phyloP scores from a whole-genome alignment of 1,140 invertebrate species.

The Oryctes rhinoceros region DNA sequence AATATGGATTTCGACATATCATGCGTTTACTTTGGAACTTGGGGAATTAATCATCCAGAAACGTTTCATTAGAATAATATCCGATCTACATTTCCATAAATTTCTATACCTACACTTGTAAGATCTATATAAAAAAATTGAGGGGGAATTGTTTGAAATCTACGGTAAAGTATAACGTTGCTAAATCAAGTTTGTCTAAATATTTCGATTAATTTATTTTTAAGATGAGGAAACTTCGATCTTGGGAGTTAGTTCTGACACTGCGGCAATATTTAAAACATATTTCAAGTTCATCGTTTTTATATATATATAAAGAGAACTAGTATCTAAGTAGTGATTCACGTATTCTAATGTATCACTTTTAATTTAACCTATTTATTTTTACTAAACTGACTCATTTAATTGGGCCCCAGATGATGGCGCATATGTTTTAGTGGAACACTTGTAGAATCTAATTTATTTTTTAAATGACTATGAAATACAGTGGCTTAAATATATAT shows the following conservation, averaged over 20 bases:
- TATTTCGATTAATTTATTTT: constrained; percentile 8
- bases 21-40: not conserved
- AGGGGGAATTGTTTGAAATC: not conserved
- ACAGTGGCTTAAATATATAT: not conserved
- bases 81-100: not conserved
- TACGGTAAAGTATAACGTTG: not conserved
- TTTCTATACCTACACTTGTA: not conserved
- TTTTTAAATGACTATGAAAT: constrained; percentile 12
- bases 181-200: constrained; percentile 15
- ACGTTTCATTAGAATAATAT: not conserved
- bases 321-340: constrained; percentile 9
- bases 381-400: constrained; percentile 22
- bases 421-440: not conserved
- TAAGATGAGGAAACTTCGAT: not conserved
- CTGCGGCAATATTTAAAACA: constrained; percentile 1
- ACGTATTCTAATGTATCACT: not conserved
- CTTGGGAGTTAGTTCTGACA: not conserved
- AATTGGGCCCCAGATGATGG: constrained; percentile 1
- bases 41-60: too few relatives aligned
- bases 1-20: not conserved
- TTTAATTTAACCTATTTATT: constrained; percentile 16
- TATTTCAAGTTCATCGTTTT: constrained; percentile 11
- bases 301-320: too few relatives aligned
- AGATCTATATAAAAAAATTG: not conserved
- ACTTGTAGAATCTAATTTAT: constrained; percentile 19